Conservation (phyloP, 2,797 vertebrate species). For the Phaenicophaeus curvirostris region DNA sequence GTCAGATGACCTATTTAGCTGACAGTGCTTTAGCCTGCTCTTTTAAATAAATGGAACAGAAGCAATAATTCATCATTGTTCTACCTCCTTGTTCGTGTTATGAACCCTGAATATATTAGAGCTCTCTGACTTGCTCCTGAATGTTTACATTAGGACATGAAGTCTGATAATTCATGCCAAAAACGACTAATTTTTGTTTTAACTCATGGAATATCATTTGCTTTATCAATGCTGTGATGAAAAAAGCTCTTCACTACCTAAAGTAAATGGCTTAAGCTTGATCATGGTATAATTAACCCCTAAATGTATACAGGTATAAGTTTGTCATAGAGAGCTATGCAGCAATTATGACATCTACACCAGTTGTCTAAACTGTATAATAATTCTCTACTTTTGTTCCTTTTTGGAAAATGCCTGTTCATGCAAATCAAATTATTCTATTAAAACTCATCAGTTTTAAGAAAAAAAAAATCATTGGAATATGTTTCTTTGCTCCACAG, state of each 20-base stretch:
- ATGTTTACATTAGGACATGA: neutral
- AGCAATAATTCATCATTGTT: slow-evolving; percentile 21
- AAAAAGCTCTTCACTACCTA: neutral
- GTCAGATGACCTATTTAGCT: neutral
- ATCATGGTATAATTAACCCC: slow-evolving; percentile 15
- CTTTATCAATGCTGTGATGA: neutral
- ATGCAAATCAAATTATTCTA: neutral
- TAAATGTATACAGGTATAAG: neutral
- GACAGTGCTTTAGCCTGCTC: neutral
- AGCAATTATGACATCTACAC: neutral
- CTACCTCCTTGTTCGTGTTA: slow-evolving; percentile 15
- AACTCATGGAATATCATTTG: slow-evolving; percentile 1
- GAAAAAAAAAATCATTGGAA: neutral
- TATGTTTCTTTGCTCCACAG: neutral
- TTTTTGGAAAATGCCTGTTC: neutral
- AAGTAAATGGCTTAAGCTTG: neutral
- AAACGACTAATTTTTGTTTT: slow-evolving; percentile 59
- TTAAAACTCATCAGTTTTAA: neutral
- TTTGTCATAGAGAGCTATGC: neutral
- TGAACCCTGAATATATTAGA: neutral
- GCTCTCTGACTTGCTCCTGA: neutral
- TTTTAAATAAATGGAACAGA: slow-evolving; percentile 38
- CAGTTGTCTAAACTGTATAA: neutral
- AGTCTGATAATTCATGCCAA: slow-evolving; percentile 20
- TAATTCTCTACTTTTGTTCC: neutral